These are phyloP conservation scores for Otus sunia DNA, from an alignment of 2,113 vertebrate species.

Conservation along the genomic window DNA sequence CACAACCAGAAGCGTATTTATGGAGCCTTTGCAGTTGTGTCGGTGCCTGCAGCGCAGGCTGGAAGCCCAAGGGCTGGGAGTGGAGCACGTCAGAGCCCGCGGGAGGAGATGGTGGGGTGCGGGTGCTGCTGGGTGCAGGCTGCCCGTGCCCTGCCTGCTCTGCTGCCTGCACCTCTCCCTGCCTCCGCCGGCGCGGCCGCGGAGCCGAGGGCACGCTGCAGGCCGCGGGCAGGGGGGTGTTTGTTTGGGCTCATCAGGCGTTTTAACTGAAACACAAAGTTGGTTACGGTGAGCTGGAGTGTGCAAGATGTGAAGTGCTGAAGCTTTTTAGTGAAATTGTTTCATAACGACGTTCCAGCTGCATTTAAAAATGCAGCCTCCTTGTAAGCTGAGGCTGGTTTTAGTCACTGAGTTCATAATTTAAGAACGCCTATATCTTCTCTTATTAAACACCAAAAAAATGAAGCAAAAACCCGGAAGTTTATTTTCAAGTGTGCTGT, in stretches of 20 bases:
- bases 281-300: not conserved
- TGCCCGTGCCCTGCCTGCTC: not conserved
- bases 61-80: not conserved
- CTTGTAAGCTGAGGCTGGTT: not conserved
- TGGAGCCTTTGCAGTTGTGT: not conserved
- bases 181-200: accelerated
- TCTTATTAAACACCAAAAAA: not conserved
- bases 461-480: not conserved
- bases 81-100: not conserved
- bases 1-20: not conserved
- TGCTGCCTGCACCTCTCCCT: not conserved
- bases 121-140: not conserved
- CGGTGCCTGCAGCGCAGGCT: not conserved
- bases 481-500: not conserved
- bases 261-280: not conserved
- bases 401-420: not conserved
- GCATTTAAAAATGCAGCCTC: not conserved
- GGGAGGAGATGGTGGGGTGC: not conserved
- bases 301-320: not conserved
- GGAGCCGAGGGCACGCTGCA: not conserved
- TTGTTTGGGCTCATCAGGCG: accelerated
- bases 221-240: accelerated
- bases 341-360: not conserved
- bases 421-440: not conserved
- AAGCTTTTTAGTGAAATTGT: not conserved